Evolutionary conservation across 2,113 vertebrate genomes (phyloP).

Genomic region (human): GRCh38 chr2:99670501-99671000

Average conservation of each 20-base stretch:
- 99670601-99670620: background rate
- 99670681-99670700: conserved; percentile 35
- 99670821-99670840: background rate
- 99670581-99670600: background rate
- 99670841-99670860: background rate
- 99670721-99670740: conserved; percentile 5
- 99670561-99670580: background rate
- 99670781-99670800: conserved; percentile 5
- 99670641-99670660: conserved; percentile 1
- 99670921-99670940: background rate
- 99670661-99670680: conserved; percentile 40
- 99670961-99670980: background rate
- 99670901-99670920: background rate
- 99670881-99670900: background rate
- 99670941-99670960: background rate
- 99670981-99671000: background rate
- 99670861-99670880: background rate
- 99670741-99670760: conserved; percentile 2
- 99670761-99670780: conserved; percentile 3
- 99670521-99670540: background rate
- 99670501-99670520: background rate
- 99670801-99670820: background rate
- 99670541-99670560: rapidly evolving
- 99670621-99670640: background rate
- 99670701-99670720: conserved; percentile 55